Evolutionary conservation across 2,797 vertebrate species (phyloP).

Genomic region (Arrhamphus sclerolepis): DNA sequence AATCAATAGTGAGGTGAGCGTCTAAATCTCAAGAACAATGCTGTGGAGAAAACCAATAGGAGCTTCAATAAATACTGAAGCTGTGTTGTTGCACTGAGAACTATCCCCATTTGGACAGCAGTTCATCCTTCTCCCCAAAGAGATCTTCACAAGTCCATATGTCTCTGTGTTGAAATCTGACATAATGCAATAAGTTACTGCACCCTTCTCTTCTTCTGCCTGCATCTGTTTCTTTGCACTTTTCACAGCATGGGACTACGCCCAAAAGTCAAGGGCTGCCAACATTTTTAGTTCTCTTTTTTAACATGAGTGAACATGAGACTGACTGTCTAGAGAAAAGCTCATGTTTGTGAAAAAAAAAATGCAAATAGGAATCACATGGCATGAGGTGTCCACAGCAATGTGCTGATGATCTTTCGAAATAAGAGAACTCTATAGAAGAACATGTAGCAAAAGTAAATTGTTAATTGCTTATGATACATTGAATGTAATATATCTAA

Average conservation of each 20-base stretch:
- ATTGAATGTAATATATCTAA: no score
- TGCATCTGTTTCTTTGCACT: conserved; percentile 6
- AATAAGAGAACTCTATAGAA: no score
- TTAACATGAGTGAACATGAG: background rate
- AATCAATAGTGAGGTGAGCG: conserved; percentile 17
- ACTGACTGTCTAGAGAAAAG: background rate
- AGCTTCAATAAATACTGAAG: conserved; percentile 2
- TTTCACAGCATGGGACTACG: conserved; percentile 10
- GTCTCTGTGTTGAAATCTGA: conserved; percentile 11
- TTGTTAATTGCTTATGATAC: no score
- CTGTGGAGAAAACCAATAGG: background rate
- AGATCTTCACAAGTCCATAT: background rate
- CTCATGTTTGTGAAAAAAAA: conserved; percentile 13
- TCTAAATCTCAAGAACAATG: conserved; percentile 14
- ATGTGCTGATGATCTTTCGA: no score
- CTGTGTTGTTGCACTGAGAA: background rate
- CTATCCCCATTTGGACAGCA: background rate
- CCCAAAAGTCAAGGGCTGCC: conserved; percentile 1
- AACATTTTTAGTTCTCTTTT: conserved; percentile 25
- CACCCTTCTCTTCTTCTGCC: background rate
- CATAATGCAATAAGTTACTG: background rate
- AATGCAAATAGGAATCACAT: conserved; percentile 11
- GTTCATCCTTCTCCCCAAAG: background rate
- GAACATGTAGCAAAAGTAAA: no score
- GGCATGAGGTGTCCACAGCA: no score